These are phyloP conservation scores for Agrypnus murinus DNA, from an alignment of 2,888 invertebrate species.

Conservation along the genomic window DNA sequence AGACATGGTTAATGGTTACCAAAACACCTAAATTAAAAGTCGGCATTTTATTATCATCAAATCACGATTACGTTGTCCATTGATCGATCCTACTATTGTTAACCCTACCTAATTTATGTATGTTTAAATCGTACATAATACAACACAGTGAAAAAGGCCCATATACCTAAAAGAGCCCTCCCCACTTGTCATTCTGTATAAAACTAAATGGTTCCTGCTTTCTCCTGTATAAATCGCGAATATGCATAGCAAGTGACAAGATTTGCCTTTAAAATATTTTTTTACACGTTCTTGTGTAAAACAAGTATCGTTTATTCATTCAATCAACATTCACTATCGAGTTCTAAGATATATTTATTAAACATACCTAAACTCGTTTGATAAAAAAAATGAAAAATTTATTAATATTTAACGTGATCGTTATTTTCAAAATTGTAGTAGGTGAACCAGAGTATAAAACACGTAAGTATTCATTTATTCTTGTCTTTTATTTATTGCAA, in stretches of 20 bases:
- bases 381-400: slow-evolving; percentile 7
- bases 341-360: no score
- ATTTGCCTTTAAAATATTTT: slow-evolving; percentile 27
- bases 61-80: no score
- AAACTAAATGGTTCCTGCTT: slow-evolving; percentile 53
- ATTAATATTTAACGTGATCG: background rate
- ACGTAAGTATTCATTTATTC: slow-evolving; percentile 29
- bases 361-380: no score
- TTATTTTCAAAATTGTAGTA: background rate
- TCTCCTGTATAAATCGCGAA: slow-evolving; percentile 47
- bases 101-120: background rate
- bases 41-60: no score
- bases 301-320: background rate
- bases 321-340: background rate
- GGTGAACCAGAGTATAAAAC: slow-evolving; percentile 18
- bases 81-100: no score
- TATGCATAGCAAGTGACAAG: slow-evolving; percentile 44
- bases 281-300: background rate
- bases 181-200: slow-evolving; percentile 53
- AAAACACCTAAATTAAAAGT: no score
- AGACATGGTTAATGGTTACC: no score
- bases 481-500: no score
- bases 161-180: slow-evolving; percentile 15
- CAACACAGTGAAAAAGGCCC: slow-evolving; percentile 1
- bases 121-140: no score